Base-by-base conservation (phyloP, 2,797 vertebrate species). In the Chloroceryle inda region DNA sequence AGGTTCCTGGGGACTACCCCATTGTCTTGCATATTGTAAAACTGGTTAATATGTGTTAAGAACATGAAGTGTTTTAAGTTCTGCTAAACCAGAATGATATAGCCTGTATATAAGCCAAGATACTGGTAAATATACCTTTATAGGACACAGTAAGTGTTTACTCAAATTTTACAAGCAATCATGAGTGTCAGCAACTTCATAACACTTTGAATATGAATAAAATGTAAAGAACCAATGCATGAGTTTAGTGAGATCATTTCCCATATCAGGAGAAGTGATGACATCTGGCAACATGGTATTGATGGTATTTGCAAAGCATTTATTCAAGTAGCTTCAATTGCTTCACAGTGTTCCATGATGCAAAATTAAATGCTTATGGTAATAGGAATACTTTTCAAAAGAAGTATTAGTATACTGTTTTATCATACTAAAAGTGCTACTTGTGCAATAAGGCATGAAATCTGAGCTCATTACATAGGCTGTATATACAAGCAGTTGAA, bases 381-480 rank as follows among this genome's bases (percentile, higher is more conserved):
- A 81, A 71, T 79, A 73, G 15, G 31, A 59, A n/a, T 61, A 45
- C 42, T 68, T 89, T 62, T 68, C 3, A 35, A 61, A 90, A 62
- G 26, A 84, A 82, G 18, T 42, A 52, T 19, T 69, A 73, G 33
- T 59, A 40, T 56, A 75, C 23, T 68, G 21, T 75, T 95, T 80
- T 88, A 77, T 50, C 8, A 0, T 63, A 91, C 84, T 88, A 77
- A 59, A 87, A 71, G 40, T 44, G 18, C 53, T 92, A 64, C 78
- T 78, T 95, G 84, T 96, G 62, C 42, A 94, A 59, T 88, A 89
- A 88, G 69, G 61, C 83, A 71, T 85, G 52, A 80, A 88, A 84
- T 85, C 31, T 64, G 40, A 56, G 76, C 53, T 89, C 61, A 61
- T 77, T 92, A 87, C 27, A 45, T 21, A 49, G 37, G 8, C 31